These are phyloP conservation scores for Drosophila hawaiiensis DNA, from an alignment of 2,888 invertebrate species.

Conservation along the genomic window DNA sequence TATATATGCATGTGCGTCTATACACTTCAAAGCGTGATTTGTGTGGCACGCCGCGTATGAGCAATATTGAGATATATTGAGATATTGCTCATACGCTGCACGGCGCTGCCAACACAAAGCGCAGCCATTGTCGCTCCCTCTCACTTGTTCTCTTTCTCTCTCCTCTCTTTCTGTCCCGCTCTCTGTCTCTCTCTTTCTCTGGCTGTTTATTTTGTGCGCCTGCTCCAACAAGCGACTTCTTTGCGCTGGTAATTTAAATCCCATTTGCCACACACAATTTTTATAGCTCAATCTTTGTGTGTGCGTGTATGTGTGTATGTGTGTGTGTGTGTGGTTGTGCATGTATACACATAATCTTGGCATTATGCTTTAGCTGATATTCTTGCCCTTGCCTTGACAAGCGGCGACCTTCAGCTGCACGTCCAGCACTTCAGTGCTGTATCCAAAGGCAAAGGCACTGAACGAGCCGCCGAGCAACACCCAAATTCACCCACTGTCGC, in stretches of 20 bases:
- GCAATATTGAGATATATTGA: slow-evolving; percentile 66
- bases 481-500: slow-evolving; percentile 10
- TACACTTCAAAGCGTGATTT: slow-evolving; percentile 50
- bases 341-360: slow-evolving; percentile 35
- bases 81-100: slow-evolving; percentile 71
- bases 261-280: slow-evolving; percentile 62
- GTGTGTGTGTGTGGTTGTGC: background rate
- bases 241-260: slow-evolving; percentile 72
- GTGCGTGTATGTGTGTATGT: slow-evolving; percentile 1
- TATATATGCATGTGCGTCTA: background rate
- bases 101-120: slow-evolving; percentile 50
- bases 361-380: slow-evolving; percentile 49
- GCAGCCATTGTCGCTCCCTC: slow-evolving; percentile 14
- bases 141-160: slow-evolving; percentile 1
- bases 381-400: slow-evolving; percentile 67
- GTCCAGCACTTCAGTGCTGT: slow-evolving; percentile 53
- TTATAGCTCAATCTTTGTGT: slow-evolving; percentile 53
- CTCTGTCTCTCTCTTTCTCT: background rate
- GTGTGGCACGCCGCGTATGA: slow-evolving; percentile 63
- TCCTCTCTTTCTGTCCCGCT: background rate
- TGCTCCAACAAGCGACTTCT: slow-evolving; percentile 64
- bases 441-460: slow-evolving; percentile 13
- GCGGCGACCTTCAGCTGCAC: slow-evolving; percentile 57
- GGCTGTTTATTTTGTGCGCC: slow-evolving; percentile 54
- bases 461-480: slow-evolving; percentile 22